A percentile compares a stretch with the other conserved stretches of the same genome.
phyloP scores from a whole-genome alignment of 2,113 vertebrate genomes.

The Myanophis thanlyinensis region DNA sequence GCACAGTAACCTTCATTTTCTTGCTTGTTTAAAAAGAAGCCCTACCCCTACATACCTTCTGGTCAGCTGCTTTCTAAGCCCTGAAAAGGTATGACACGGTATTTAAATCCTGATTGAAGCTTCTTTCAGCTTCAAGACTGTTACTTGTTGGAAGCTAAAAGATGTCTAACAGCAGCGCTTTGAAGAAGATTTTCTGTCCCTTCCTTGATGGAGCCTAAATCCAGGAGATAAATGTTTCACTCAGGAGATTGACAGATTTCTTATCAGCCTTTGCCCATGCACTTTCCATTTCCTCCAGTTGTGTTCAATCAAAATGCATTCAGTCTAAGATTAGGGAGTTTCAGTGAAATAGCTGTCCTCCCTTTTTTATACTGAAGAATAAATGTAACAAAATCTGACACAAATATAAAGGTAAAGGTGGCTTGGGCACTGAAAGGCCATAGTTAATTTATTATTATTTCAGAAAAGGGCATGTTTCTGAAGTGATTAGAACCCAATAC shows the following conservation, averaged over 20 bases:
- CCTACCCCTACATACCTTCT: neutral
- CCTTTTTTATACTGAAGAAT: neutral
- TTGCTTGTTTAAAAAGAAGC: neutral
- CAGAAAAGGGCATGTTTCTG: neutral
- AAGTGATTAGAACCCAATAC: neutral
- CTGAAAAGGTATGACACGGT: neutral
- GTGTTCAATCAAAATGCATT: conserved; percentile 33
- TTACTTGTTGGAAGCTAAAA: neutral
- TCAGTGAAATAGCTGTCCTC: conserved; percentile 10
- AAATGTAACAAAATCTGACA: conserved; percentile 20
- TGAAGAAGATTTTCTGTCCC: neutral
- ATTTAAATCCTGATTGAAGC: neutral
- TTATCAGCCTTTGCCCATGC: neutral
- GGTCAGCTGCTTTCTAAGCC: neutral
- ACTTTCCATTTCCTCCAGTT: conserved; percentile 24
- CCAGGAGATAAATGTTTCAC: neutral
- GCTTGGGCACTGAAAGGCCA: neutral
- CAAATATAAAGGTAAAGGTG: neutral
- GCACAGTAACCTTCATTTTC: neutral
- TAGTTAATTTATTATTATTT: rapidly evolving
- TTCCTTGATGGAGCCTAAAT: neutral
- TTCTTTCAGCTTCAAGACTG: neutral
- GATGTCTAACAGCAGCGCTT: neutral
- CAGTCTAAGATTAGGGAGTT: conserved; percentile 30
- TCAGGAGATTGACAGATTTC: conserved; percentile 16